A percentile compares a stretch with the other conserved stretches of the same genome.
Conservation (phyloP, 1,140 invertebrate genomes). For the Scaptomyza pallida region DNA sequence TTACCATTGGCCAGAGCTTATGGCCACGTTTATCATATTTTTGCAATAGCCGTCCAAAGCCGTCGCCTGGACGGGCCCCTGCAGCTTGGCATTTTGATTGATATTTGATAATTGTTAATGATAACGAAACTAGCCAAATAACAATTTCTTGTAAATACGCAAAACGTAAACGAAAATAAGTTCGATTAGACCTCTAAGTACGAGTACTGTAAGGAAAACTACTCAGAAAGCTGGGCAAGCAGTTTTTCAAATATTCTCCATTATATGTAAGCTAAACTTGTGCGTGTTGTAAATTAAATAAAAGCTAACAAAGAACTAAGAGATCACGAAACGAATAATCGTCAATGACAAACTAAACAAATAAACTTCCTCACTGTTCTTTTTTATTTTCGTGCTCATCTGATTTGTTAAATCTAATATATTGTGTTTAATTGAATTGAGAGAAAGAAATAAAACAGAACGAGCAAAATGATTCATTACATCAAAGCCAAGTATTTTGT, state of each 20-base stretch:
- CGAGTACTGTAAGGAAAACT: constrained; percentile 20
- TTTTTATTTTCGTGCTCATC: constrained; percentile 17
- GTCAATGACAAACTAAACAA: constrained; percentile 23
- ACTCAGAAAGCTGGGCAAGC: constrained; percentile 19
- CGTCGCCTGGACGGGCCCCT: neutral
- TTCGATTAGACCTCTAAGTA: constrained; percentile 35
- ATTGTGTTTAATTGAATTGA: constrained; percentile 10
- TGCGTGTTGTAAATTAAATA: constrained; percentile 70
- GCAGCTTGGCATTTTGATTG: constrained; percentile 41
- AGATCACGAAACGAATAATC: constrained; percentile 16
- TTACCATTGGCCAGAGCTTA: constrained; percentile 8
- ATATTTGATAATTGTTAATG: constrained; percentile 33
- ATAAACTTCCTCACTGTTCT: constrained; percentile 35
- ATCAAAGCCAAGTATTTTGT: constrained; percentile 14
- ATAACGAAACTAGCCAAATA: constrained; percentile 39
- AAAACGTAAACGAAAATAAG: constrained; percentile 23
- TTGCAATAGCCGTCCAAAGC: constrained; percentile 30
- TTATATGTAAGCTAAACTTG: constrained; percentile 67
- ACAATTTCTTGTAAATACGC: constrained; percentile 47
- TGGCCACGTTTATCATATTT: constrained; percentile 19
- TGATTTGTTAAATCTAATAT: constrained; percentile 19
- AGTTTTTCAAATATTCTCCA: constrained; percentile 61
- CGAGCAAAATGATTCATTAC: constrained; percentile 25
- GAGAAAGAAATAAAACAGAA: constrained; percentile 41
- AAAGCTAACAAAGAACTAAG: constrained; percentile 28